Percentiles rank a stretch among this genome's conserved stretches.
Conservation (phyloP, 2,797 vertebrate species). For the Masticophis lateralis region DNA sequence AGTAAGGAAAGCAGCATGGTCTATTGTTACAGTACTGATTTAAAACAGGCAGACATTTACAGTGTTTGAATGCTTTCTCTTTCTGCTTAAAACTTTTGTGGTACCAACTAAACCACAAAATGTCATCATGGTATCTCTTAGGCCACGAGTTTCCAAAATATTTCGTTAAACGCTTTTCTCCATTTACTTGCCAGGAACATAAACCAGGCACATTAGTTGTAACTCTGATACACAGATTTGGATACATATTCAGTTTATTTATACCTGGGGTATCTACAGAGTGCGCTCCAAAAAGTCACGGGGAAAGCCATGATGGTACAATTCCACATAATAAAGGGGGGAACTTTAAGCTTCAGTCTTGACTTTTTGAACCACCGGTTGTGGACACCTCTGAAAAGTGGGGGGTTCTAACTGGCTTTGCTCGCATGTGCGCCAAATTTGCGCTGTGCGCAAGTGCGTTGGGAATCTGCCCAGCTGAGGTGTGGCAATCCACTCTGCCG, state of each 20-base stretch:
- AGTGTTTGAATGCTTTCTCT: slow-evolving; percentile 68
- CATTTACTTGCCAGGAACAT: not conserved
- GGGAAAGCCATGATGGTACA: not conserved
- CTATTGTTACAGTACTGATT: slow-evolving; percentile 76
- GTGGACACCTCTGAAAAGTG: not conserved
- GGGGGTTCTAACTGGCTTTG: no score
- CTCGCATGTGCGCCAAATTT: no score
- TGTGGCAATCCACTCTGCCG: no score
- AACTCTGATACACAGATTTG: not conserved
- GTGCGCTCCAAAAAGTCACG: not conserved
- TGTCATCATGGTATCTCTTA: slow-evolving; percentile 50
- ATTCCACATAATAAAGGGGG: not conserved
- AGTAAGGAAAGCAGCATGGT: slow-evolving; percentile 72
- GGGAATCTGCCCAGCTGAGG: no score
- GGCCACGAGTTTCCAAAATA: not conserved
- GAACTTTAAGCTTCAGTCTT: not conserved
- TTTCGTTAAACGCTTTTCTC: not conserved
- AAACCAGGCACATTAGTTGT: not conserved
- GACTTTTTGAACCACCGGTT: not conserved
- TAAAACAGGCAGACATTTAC: slow-evolving; percentile 73
- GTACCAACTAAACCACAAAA: slow-evolving; percentile 62
- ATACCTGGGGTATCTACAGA: not conserved
- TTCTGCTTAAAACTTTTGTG: slow-evolving; percentile 72
- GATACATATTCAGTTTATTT: not conserved
- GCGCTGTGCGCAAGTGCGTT: no score